Percentiles rank a stretch among this genome's conserved stretches.
phyloP scores from a whole-genome alignment of 2,888 invertebrate genomes.

The Pardosa pseudoannulata region DNA sequence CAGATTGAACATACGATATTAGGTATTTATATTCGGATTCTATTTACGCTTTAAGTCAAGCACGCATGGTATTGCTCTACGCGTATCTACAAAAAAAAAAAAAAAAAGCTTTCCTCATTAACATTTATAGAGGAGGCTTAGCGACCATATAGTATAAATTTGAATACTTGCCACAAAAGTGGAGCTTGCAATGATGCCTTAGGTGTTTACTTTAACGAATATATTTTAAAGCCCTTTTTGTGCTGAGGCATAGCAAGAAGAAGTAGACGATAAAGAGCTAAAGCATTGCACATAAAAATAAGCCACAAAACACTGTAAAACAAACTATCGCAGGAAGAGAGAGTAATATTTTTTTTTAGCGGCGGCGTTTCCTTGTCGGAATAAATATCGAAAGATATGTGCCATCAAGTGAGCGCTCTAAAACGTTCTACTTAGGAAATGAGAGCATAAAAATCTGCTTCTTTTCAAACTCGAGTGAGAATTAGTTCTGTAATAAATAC shows the following conservation, averaged over 20 bases:
- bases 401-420: background rate
- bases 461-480: background rate
- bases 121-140: background rate
- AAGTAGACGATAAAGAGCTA: background rate
- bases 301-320: background rate
- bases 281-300: background rate
- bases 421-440: constrained; percentile 1
- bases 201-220: background rate
- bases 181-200: background rate
- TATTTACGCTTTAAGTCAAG: too few relatives aligned
- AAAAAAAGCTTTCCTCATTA: too few relatives aligned
- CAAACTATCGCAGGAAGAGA: background rate
- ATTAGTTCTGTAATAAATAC: background rate
- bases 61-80: too few relatives aligned
- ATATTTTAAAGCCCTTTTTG: background rate
- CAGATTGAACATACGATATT: too few relatives aligned
- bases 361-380: background rate
- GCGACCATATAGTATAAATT: background rate
- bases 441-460: background rate
- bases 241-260: background rate
- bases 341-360: background rate
- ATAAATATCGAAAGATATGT: background rate
- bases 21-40: too few relatives aligned
- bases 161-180: background rate
- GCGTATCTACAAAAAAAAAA: too few relatives aligned